Percentiles rank a stretch among this genome's conserved stretches.
Conservation (phyloP, 2,797 vertebrate species). For the Phataginus tetradactyla region DNA sequence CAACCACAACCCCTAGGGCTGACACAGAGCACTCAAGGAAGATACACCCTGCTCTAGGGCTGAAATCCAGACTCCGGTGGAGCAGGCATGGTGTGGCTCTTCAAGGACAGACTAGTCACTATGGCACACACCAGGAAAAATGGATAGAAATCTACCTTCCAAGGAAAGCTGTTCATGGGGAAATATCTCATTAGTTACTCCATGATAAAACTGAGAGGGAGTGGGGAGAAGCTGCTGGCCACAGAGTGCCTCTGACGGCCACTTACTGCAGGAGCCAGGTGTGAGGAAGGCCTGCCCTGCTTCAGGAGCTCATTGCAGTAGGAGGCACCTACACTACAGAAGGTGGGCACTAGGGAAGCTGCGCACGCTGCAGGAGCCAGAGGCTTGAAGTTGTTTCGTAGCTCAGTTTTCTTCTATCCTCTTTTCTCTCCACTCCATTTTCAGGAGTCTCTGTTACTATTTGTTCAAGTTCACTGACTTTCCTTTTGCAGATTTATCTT, state of each 20-base stretch:
- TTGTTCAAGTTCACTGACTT: not conserved
- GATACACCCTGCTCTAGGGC: not conserved
- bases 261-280: too few species aligned
- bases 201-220: not conserved
- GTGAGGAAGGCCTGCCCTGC: not conserved
- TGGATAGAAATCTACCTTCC: not conserved
- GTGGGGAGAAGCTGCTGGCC: not conserved
- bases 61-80: not conserved
- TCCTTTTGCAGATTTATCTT: not conserved
- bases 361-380: fast-evolving
- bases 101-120: not conserved
- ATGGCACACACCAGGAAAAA: not conserved
- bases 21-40: not conserved
- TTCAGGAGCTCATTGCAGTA: not conserved
- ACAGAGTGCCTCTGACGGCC: not conserved
- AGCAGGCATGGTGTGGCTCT: not conserved
- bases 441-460: not conserved
- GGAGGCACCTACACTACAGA: not conserved
- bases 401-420: not conserved
- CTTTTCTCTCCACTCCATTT: not conserved
- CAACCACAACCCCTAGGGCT: not conserved
- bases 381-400: not conserved
- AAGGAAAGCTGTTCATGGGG: not conserved
- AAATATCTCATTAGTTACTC: not conserved
- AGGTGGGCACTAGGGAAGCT: not conserved